A percentile compares a stretch with the other conserved stretches of the same genome.
These are phyloP conservation scores for Cryptus armator DNA, from an alignment of 2,888 invertebrate genomes.

Conservation along the genomic window DNA sequence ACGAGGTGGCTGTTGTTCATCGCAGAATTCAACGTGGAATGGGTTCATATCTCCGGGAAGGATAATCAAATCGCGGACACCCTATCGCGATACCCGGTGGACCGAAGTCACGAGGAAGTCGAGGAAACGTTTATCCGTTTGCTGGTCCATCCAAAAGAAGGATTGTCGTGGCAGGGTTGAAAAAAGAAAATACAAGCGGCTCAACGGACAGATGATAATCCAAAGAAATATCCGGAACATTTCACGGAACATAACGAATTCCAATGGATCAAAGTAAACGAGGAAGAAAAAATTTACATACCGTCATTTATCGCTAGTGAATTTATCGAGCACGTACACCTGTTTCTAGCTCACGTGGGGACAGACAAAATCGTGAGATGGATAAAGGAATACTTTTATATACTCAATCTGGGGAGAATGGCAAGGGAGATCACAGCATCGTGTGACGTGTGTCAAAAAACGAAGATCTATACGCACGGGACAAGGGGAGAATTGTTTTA, in stretches of 20 bases:
- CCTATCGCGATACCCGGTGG: background rate
- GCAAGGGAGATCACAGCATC: conserved; percentile 6
- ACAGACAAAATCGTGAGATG: conserved; percentile 15
- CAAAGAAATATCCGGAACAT: background rate
- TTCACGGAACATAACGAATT: background rate
- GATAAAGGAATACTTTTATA: background rate
- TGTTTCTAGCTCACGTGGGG: conserved; percentile 30
- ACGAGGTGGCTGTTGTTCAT: background rate
- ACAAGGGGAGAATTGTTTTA: background rate
- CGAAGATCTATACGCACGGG: conserved; percentile 1
- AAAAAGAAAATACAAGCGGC: background rate
- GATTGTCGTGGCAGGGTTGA: background rate
- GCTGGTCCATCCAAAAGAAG: no score
- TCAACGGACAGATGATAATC: background rate
- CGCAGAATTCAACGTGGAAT: background rate
- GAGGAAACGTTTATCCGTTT: background rate
- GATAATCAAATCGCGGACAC: background rate
- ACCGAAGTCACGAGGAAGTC: no score
- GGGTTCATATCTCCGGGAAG: background rate
- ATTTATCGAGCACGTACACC: conserved; percentile 16
- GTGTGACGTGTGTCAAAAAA: conserved; percentile 35
- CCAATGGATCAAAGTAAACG: background rate
- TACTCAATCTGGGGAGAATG: background rate
- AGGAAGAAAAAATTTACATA: background rate
- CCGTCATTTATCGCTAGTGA: background rate